phyloP scores from a whole-genome alignment of 2,888 invertebrate genomes.

The Dinocampus coccinellae region DNA sequence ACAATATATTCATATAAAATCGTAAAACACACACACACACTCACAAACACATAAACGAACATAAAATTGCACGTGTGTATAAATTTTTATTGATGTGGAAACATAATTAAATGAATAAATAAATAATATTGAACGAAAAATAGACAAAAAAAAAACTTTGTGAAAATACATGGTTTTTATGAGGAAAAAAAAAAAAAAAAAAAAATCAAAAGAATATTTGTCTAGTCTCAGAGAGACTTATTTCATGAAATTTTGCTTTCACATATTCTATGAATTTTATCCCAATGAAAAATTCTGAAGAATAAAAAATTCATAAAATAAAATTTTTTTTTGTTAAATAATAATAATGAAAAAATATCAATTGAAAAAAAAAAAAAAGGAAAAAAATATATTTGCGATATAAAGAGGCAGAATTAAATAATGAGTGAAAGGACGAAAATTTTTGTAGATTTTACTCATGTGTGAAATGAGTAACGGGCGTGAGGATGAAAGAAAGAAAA shows the following conservation, averaged over 20 bases:
- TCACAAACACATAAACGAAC: too few relatives aligned
- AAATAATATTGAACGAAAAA: too few relatives aligned
- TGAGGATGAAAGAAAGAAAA: background rate
- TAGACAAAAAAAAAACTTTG: background rate
- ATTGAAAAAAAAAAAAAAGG: background rate
- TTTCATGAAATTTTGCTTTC: slow-evolving; percentile 7
- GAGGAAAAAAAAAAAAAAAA: too few relatives aligned
- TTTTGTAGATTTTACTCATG: slow-evolving; percentile 2
- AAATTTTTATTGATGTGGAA: too few relatives aligned
- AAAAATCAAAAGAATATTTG: background rate
- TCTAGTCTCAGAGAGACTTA: background rate
- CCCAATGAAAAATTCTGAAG: too few relatives aligned
- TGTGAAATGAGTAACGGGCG: background rate
- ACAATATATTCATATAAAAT: too few relatives aligned
- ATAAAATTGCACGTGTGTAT: too few relatives aligned
- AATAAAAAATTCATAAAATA: background rate
- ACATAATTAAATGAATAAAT: too few relatives aligned
- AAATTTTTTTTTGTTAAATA: background rate
- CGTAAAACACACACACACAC: too few relatives aligned
- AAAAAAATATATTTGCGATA: slow-evolving; percentile 14
- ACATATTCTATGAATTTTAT: slow-evolving; percentile 11
- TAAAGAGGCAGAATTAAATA: slow-evolving; percentile 4
- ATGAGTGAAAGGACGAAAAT: slow-evolving; percentile 17
- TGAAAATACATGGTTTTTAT: background rate
- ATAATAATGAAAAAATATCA: too few relatives aligned